Percentiles rank a stretch among this genome's conserved stretches.
Evolutionary conservation across 2,797 vertebrate species (phyloP).

Genomic region (Lerista edwardsae): DNA sequence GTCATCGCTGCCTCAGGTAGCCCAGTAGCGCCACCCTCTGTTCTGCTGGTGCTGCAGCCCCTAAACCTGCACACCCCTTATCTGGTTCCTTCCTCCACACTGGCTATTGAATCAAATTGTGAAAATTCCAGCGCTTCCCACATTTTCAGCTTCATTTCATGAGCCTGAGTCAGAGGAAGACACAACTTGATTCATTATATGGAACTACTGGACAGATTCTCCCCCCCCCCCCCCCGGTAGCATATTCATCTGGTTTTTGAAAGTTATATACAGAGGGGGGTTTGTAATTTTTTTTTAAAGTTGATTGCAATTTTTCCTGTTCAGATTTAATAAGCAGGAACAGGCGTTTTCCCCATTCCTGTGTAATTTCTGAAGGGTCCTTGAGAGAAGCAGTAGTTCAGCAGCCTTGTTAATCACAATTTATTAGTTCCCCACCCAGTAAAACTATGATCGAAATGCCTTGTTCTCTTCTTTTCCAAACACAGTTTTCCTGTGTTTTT

Average conservation of each 20-base stretch:
- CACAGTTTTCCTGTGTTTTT: conserved; percentile 12
- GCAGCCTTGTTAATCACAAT: conserved; percentile 57
- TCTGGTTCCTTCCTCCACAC: too few relatives aligned
- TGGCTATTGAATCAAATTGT: too few relatives aligned
- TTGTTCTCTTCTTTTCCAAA: conserved; percentile 16
- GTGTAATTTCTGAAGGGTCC: conserved; percentile 58
- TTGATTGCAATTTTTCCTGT: conserved; percentile 43
- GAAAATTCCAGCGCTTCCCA: too few relatives aligned
- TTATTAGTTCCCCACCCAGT: conserved; percentile 40
- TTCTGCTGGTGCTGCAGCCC: too few relatives aligned
- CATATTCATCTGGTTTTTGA: conserved; percentile 23
- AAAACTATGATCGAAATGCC: conserved; percentile 24
- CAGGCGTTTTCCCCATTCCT: conserved; percentile 49
- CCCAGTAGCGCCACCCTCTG: too few relatives aligned
- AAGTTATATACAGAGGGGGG: conserved; percentile 54
- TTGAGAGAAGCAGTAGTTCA: conserved; percentile 49
- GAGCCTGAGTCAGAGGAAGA: too few relatives aligned
- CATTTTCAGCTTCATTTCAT: too few relatives aligned
- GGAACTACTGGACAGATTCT: too few relatives aligned
- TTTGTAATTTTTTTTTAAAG: conserved; percentile 57
- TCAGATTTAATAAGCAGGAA: conserved; percentile 45
- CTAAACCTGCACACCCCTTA: too few relatives aligned
- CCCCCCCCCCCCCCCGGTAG: too few relatives aligned
- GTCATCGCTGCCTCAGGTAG: conserved; percentile 49
- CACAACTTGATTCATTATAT: too few relatives aligned